Conservation (phyloP, 2,888 invertebrate species). For the Panzeria rudis region DNA sequence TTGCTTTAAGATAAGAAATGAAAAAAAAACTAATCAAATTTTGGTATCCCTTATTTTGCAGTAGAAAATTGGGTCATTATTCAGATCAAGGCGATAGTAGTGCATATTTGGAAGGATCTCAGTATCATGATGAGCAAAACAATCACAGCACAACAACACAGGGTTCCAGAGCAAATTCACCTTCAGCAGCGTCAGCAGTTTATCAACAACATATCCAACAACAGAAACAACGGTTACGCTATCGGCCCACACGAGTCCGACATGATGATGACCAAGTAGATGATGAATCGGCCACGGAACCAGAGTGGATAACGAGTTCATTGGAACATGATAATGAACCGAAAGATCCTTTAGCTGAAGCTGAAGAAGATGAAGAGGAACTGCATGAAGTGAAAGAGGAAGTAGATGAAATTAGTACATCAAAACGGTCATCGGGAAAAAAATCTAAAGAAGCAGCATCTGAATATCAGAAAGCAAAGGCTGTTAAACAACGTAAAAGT, state of each 20-base stretch:
- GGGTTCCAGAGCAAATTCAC: constrained; percentile 68
- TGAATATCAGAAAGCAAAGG: constrained; percentile 55
- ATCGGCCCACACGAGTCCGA: constrained; percentile 56
- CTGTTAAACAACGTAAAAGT: constrained; percentile 66
- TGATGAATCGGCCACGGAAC: constrained; percentile 72
- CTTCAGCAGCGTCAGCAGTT: constrained; percentile 70
- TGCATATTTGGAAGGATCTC: constrained; percentile 77
- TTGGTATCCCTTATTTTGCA: constrained; percentile 42
- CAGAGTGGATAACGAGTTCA: constrained; percentile 76
- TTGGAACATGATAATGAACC: constrained; percentile 72
- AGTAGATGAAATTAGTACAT: constrained; percentile 59
- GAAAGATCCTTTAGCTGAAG: constrained; percentile 55
- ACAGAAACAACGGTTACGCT: constrained; percentile 71
- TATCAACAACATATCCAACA: constrained; percentile 76
- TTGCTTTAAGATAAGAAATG: no score
- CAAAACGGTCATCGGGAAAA: constrained; percentile 51
- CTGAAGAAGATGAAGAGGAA: constrained; percentile 54
- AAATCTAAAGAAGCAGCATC: constrained; percentile 37
- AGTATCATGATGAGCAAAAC: constrained; percentile 75
- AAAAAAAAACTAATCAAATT: no score
- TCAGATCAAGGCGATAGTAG: constrained; percentile 75
- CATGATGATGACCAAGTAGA: constrained; percentile 61
- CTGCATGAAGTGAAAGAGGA: constrained; percentile 56
- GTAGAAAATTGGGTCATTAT: constrained; percentile 79
- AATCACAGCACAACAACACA: constrained; percentile 62